Evolutionary conservation across 1,140 invertebrate genomes (phyloP), one percentile per base, ranked within the genome.

Genomic region (Phthorimaea operculella): DNA sequence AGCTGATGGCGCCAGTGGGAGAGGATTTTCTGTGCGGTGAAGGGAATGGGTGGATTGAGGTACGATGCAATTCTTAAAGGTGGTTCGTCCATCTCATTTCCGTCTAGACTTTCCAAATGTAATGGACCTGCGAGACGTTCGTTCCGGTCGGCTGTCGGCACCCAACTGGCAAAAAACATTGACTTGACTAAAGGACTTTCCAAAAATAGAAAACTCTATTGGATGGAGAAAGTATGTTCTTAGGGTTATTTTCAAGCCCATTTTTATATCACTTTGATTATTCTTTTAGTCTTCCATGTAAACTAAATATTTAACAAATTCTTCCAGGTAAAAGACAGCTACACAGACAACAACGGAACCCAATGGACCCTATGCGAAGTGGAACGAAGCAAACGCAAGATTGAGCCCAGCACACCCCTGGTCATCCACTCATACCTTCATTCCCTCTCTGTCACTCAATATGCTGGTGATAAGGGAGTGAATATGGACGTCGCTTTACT

Each of bases 341-440:
- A 92, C 70, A 88, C 89, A 0, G 90, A 90, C 57, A 78, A 79
- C 51, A 91, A 91, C 74, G 90, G 90, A 11, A 90, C 90, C 0
- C 76, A 83, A 39, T 91, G 90, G 90, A 85, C 86, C 4, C 79
- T 92, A 1, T 92, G 90, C 60, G 83, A 88, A 60, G 72, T 80
- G n/a, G 66, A 61, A 7, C 47, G 69, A 7, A 51, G 45, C 10
- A 70, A 74, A 57, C 60, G 77, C 33, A 64, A 68, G 36, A 51
- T 75, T 9, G 66, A 81, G 14, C 60, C 74, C 34, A 75, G 65
- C 10, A 72, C 87, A 0, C 87, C 87, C 0, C 82, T 91, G 18
- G 72, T 88, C 33, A 89, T 91, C 56, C 88, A 86, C 54, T 90
- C 90, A 0, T 91, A 89, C 63, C 70, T 91, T 0, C 89, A 91